Evolutionary conservation across 2,888 invertebrate species (phyloP), one percentile per base, ranked within the genome.

Genomic region (Chironomus riparius): DNA sequence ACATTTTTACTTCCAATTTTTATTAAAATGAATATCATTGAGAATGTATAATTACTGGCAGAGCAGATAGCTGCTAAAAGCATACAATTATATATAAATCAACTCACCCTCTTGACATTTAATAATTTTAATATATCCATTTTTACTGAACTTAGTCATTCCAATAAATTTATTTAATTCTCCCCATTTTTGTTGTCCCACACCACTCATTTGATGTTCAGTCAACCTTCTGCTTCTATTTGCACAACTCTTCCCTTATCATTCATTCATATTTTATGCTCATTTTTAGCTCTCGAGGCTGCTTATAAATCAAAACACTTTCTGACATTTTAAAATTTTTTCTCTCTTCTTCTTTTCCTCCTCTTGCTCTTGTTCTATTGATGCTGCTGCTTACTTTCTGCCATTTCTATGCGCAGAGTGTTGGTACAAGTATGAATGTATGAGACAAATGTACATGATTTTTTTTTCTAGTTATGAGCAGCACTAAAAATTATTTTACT

Each of bases 321-420:
- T 72, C 47, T 72, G 72, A 72, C 72, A 72, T 72, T 72, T 72
- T 62, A 71, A 71, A 72, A 72, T 62, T 72, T 72, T 72, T 62
- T 72, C 15, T 56, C 18, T 18, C 18, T 56, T 18, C 18, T 56
- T 15, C 7, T 15, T 15, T 15, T 56, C 15, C 15, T 56, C 7
- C 15, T n/a, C n/a, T n/a, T 56, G n/a, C 56, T 56, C 56, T 38
- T 4, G 4, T 38, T 38, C 38, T 38, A 38, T 38, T 38, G 38
- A 7, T 38, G 38, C 38, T 38, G 38, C n/a, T n/a, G n/a, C n/a
- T n/a, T n/a, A n/a, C n/a, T 28, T 28, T 28, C 38, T 38, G 38
- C 38, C 10, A 38, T 10, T 38, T 38, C 38, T 38, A 38, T 38
- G 56, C 56, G 56, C 56, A 56, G 12, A 1, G 15, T 15, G 4